A percentile compares a stretch with the other conserved stretches of the same genome.
phyloP scores from a whole-genome alignment of 2,113 vertebrate species.

The Anarrhichthys ocellatus region DNA sequence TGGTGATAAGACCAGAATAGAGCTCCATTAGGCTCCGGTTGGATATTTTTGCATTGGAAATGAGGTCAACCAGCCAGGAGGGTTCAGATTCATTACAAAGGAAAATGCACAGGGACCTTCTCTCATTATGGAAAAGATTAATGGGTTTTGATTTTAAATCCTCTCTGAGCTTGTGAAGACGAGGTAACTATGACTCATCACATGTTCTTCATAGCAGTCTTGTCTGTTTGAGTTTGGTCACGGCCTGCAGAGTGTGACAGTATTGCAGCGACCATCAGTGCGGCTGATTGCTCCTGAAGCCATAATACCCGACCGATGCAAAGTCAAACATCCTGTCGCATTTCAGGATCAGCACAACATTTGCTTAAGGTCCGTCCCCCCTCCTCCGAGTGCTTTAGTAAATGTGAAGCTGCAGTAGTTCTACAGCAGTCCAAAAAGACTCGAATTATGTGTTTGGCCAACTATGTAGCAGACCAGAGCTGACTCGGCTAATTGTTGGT shows the following conservation, averaged over 20 bases:
- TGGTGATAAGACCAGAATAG: conserved; percentile 61
- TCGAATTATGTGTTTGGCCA: conserved; percentile 23
- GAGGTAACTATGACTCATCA: conserved; percentile 1
- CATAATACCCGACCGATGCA: not conserved
- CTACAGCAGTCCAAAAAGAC: conserved; percentile 13
- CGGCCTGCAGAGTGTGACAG: conserved; percentile 19
- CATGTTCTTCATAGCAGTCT: not conserved
- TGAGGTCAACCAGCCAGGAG: conserved; percentile 69
- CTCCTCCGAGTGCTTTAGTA: conserved; percentile 6
- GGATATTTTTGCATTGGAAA: conserved; percentile 72
- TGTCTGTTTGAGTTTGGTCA: conserved; percentile 12
- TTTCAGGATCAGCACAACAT: conserved; percentile 38
- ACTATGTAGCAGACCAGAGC: conserved; percentile 11
- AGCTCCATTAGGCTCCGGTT: conserved; percentile 57
- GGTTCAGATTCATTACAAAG: conserved; percentile 71
- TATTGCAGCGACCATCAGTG: not conserved
- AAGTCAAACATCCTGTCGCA: conserved; percentile 38
- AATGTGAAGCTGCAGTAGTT: conserved; percentile 21
- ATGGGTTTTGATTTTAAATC: conserved; percentile 53
- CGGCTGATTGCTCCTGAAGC: conserved; percentile 22
- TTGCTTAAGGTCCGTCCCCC: conserved; percentile 27
- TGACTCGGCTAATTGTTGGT: conserved; percentile 38
- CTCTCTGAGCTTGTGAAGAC: conserved; percentile 3
- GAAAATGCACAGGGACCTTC: conserved; percentile 64
- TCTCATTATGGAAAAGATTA: conserved; percentile 72